A percentile compares a stretch with the other conserved stretches of the same genome.
Conservation (phyloP, 2,888 invertebrate genomes). For the Crepidodera aurea region DNA sequence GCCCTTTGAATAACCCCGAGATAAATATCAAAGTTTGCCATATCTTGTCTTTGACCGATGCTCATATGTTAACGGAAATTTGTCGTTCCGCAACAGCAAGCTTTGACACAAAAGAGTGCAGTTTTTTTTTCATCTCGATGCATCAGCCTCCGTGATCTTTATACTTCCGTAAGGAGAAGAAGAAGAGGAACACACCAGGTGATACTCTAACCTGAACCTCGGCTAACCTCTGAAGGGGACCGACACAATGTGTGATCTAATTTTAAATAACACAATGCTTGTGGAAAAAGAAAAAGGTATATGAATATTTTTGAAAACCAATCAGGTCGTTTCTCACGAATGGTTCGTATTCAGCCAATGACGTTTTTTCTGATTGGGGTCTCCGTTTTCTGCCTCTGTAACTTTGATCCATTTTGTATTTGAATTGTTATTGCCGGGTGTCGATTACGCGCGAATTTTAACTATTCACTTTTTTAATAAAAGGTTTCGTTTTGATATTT, state of each 20-base stretch:
- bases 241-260: constrained; percentile 59
- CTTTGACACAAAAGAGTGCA: constrained; percentile 45
- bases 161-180: constrained; percentile 40
- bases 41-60: constrained; percentile 28
- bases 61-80: constrained; percentile 45
- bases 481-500: no score
- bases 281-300: constrained; percentile 46
- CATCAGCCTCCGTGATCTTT: constrained; percentile 39
- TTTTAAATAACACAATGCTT: constrained; percentile 58
- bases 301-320: constrained; percentile 53
- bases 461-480: no score
- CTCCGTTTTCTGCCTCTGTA: neutral
- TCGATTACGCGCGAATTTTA: neutral
- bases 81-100: constrained; percentile 43
- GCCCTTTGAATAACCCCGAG: constrained; percentile 4
- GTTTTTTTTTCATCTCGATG: constrained; percentile 41
- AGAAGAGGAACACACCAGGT: constrained; percentile 47
- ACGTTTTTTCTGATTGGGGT: constrained; percentile 16
- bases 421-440: neutral
- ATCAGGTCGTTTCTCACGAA: constrained; percentile 44
- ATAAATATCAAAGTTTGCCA: constrained; percentile 22
- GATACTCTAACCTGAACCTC: constrained; percentile 54
- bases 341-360: constrained; percentile 30
- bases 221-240: constrained; percentile 51
- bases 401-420: neutral